These are phyloP conservation scores for Forficula auricularia DNA, from an alignment of 1,140 invertebrate species.

Conservation along the genomic window DNA sequence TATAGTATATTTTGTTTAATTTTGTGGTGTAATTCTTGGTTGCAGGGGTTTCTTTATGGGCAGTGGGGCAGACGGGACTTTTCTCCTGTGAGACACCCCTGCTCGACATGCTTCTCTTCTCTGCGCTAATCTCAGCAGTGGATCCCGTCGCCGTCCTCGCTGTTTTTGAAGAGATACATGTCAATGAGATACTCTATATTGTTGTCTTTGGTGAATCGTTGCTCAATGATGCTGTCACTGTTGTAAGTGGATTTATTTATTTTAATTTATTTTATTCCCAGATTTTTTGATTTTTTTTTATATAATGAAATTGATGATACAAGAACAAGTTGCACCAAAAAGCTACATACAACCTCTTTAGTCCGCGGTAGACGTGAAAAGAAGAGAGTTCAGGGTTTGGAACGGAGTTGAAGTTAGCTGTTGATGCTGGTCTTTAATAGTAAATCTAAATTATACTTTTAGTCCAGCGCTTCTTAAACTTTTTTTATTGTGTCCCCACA, in stretches of 20 bases:
- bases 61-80: constrained; percentile 61
- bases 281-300: neutral
- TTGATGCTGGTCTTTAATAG: too few relatives aligned
- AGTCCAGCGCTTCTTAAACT: too few relatives aligned
- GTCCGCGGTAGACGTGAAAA: too few relatives aligned
- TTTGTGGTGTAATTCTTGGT: too few relatives aligned
- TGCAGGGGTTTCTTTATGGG: constrained; percentile 72
- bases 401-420: too few relatives aligned
- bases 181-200: constrained; percentile 97
- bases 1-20: too few relatives aligned
- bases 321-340: too few relatives aligned
- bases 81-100: constrained; percentile 63
- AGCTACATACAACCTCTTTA: too few relatives aligned
- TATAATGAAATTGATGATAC: neutral
- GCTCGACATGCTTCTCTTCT: constrained; percentile 83
- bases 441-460: too few relatives aligned
- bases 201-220: constrained; percentile 98
- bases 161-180: constrained; percentile 97
- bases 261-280: neutral
- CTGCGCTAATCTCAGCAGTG: constrained; percentile 92
- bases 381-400: too few relatives aligned
- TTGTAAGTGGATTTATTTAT: constrained; percentile 35
- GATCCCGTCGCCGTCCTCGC: constrained; percentile 96
- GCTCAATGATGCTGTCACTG: constrained; percentile 91
- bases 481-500: too few relatives aligned